A percentile compares a stretch with the other conserved stretches of the same genome.
phyloP scores from a whole-genome alignment of 2,797 vertebrate genomes.

The Odontamblyopus lacepedii region DNA sequence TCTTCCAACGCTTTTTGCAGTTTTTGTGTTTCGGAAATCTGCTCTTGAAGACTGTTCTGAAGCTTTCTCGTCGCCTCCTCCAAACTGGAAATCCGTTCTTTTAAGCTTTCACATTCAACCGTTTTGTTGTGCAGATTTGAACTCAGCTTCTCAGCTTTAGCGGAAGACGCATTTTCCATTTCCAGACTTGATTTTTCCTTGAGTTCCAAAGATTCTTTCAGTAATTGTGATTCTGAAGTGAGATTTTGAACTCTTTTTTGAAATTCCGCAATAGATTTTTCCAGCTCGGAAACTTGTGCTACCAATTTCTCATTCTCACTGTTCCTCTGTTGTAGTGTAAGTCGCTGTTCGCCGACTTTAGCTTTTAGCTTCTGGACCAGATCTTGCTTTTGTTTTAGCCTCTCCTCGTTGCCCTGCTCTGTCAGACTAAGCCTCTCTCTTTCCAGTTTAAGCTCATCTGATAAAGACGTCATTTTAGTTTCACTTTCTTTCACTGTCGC shows the following conservation, averaged over 20 bases:
- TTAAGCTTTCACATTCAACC: slow-evolving; percentile 73
- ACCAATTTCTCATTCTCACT: slow-evolving; percentile 65
- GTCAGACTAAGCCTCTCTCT: slow-evolving; percentile 64
- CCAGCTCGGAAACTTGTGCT: slow-evolving; percentile 66
- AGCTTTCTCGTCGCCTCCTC: slow-evolving; percentile 71
- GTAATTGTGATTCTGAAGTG: slow-evolving; percentile 63
- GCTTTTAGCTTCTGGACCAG: slow-evolving; percentile 73
- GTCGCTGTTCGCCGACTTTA: slow-evolving; percentile 69
- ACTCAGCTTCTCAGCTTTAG: slow-evolving; percentile 63
- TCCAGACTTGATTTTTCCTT: slow-evolving; percentile 70
- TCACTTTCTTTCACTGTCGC: slow-evolving; percentile 62
- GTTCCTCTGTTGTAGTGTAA: slow-evolving; percentile 69
- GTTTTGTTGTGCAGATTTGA: slow-evolving; percentile 73
- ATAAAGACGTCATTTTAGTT: slow-evolving; percentile 61
- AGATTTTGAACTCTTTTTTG: slow-evolving; percentile 67
- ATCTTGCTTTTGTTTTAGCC: slow-evolving; percentile 71
- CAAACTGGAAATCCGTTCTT: slow-evolving; percentile 70
- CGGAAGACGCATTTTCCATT: slow-evolving; percentile 50
- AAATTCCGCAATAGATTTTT: slow-evolving; percentile 61
- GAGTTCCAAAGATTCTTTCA: slow-evolving; percentile 71
- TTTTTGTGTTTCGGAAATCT: slow-evolving; percentile 60
- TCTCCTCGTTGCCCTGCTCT: slow-evolving; percentile 68
- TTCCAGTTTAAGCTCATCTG: slow-evolving; percentile 70
- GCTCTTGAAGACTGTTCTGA: slow-evolving; percentile 57
- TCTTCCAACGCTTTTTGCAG: slow-evolving; percentile 66